phyloP scores from a whole-genome alignment of 2,888 invertebrate species.

The Cheilosia grossa region DNA sequence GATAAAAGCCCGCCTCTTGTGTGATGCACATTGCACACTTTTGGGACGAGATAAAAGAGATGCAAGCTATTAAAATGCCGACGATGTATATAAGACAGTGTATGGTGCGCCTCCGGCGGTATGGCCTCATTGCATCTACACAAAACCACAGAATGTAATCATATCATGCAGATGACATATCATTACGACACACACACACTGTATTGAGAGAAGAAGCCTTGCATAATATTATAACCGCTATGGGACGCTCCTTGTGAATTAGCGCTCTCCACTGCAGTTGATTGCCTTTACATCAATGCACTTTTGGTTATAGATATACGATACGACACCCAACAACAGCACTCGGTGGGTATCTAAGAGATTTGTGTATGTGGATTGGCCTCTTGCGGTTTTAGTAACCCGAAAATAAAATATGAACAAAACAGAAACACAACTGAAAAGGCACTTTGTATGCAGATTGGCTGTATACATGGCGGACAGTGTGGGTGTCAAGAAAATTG shows the following conservation, averaged over 20 bases:
- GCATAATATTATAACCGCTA: constrained; percentile 41
- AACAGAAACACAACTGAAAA: constrained; percentile 14
- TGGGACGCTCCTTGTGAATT: constrained; percentile 34
- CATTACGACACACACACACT: constrained; percentile 46
- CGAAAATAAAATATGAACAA: constrained; percentile 13
- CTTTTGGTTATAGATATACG: constrained; percentile 25
- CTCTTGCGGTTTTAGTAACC: constrained; percentile 51
- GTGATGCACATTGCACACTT: constrained; percentile 1
- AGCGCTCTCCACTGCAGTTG: neutral
- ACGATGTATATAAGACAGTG: constrained; percentile 9
- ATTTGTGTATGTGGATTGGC: constrained; percentile 27
- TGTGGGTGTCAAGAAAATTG: constrained; percentile 19
- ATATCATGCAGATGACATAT: constrained; percentile 67
- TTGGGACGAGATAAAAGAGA: constrained; percentile 1
- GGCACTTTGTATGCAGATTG: constrained; percentile 21
- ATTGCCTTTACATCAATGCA: constrained; percentile 32
- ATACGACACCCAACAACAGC: constrained; percentile 12
- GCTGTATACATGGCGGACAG: constrained; percentile 10
- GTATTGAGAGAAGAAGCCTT: constrained; percentile 33
- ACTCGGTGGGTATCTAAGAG: constrained; percentile 18
- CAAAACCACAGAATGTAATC: constrained; percentile 65
- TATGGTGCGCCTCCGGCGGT: constrained; percentile 21
- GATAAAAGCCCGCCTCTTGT: constrained; percentile 21
- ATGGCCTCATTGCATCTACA: constrained; percentile 50
- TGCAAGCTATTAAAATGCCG: constrained; percentile 9